These are phyloP conservation scores for Oscheius myriophilus DNA, from an alignment of 2,888 invertebrate species.

Conservation along the genomic window DNA sequence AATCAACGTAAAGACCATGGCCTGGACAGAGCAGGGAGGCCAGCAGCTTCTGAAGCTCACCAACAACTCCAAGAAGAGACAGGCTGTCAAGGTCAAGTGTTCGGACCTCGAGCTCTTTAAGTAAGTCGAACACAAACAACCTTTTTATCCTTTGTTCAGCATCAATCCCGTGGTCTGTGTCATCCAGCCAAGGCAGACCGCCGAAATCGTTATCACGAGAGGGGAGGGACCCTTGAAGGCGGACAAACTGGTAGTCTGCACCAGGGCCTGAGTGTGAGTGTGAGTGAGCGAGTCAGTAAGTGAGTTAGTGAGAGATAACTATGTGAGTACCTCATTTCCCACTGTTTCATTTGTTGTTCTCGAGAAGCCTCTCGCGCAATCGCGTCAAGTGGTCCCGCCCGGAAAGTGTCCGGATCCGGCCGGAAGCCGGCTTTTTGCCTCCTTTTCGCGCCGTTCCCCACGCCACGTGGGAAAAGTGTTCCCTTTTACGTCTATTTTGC, in stretches of 20 bases:
- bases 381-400: too few species aligned
- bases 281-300: too few species aligned
- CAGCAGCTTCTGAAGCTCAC: constrained; percentile 1
- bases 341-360: too few species aligned
- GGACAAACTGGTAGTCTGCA: not conserved
- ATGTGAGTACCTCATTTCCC: too few species aligned
- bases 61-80: not conserved
- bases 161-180: not conserved
- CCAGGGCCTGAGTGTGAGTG: too few species aligned
- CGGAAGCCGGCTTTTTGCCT: too few species aligned
- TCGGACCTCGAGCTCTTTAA: not conserved
- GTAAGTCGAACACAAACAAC: not conserved
- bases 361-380: too few species aligned
- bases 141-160: not conserved
- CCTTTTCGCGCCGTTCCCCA: too few species aligned
- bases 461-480: too few species aligned
- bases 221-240: not conserved
- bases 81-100: constrained; percentile 1
- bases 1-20: not conserved
- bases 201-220: not conserved
- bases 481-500: too few species aligned
- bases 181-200: not conserved
- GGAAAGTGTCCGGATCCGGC: too few species aligned
- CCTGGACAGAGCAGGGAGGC: not conserved
- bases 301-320: too few species aligned